Conservation (phyloP, 2,797 vertebrate species). For the Lithobates pipiens region DNA sequence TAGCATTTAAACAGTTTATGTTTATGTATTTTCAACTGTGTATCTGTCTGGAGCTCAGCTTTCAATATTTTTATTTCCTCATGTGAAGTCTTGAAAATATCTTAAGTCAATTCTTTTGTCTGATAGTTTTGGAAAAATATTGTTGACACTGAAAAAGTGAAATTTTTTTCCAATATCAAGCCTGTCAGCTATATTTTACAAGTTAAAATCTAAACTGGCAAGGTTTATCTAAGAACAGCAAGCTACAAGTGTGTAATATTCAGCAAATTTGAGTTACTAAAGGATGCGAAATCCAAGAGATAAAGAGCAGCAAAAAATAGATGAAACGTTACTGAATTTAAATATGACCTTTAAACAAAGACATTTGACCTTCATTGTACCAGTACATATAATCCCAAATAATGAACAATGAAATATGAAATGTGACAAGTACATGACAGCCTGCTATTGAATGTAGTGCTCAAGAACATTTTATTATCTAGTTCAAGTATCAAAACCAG, state of each 20-base stretch:
- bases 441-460: slow-evolving; percentile 49
- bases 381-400: slow-evolving; percentile 63
- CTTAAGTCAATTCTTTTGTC: background rate
- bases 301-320: slow-evolving; percentile 41
- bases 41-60: background rate
- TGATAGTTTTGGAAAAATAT: background rate
- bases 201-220: slow-evolving; percentile 4
- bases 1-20: too few relatives aligned
- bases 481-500: slow-evolving; percentile 30
- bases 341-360: slow-evolving; percentile 68
- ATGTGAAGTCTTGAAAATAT: background rate
- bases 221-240: slow-evolving; percentile 31
- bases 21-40: too few relatives aligned
- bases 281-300: slow-evolving; percentile 37
- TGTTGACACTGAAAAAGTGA: background rate
- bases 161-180: background rate
- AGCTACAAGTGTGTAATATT: slow-evolving; percentile 39
- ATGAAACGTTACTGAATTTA: slow-evolving; percentile 65
- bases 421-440: slow-evolving; percentile 59
- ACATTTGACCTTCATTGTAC: slow-evolving; percentile 66
- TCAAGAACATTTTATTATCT: slow-evolving; percentile 58
- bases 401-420: slow-evolving; percentile 63
- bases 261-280: slow-evolving; percentile 47
- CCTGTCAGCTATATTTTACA: slow-evolving; percentile 12
- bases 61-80: background rate